phyloP scores from a whole-genome alignment of 1,140 invertebrate genomes.

The Lepidurus apus region DNA sequence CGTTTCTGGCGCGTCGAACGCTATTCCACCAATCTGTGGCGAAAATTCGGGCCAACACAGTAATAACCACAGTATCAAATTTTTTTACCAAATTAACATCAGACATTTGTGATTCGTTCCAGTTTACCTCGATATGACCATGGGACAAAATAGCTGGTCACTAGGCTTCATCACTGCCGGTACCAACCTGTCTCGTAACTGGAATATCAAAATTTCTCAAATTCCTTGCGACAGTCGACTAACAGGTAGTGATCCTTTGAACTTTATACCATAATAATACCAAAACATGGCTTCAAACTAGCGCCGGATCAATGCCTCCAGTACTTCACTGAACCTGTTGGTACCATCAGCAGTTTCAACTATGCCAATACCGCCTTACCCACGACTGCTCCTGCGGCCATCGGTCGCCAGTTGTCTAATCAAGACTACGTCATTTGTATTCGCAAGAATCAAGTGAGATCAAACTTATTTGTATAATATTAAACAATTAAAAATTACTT shows the following conservation, averaged over 20 bases:
- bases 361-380: conserved; percentile 47
- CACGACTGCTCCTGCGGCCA: conserved; percentile 38
- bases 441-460: conserved; percentile 25
- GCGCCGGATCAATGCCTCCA: conserved; percentile 55
- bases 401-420: conserved; percentile 25
- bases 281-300: not conserved
- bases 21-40: conserved; percentile 39
- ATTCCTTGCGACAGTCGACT: conserved; percentile 35
- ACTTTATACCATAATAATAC: not conserved
- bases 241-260: not conserved
- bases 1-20: conserved; percentile 37
- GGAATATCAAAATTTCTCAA: conserved; percentile 39
- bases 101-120: not conserved
- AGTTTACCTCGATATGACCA: conserved; percentile 27
- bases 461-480: not conserved
- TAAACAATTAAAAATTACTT: not conserved
- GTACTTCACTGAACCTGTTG: conserved; percentile 60
- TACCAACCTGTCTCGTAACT: conserved; percentile 37
- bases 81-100: not conserved
- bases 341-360: conserved; percentile 70
- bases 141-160: not conserved
- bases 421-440: conserved; percentile 32
- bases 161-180: conserved; percentile 38
- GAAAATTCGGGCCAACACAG: conserved; percentile 41
- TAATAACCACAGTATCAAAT: conserved; percentile 30